These are phyloP conservation scores for Proisotoma minuta DNA, from an alignment of 2,888 invertebrate species.

Conservation along the genomic window DNA sequence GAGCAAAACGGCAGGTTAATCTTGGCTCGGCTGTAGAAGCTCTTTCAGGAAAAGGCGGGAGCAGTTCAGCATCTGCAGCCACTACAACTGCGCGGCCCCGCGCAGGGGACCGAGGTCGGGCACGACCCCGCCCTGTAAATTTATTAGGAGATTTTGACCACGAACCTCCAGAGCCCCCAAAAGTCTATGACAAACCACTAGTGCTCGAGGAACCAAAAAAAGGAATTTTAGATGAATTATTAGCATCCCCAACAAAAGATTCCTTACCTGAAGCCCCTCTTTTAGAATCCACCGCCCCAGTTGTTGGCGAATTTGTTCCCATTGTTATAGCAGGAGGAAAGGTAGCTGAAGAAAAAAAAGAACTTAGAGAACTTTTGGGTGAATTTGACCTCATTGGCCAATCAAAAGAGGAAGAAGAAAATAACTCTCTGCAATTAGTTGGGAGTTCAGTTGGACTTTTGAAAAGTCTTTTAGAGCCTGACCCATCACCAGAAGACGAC, in stretches of 20 bases:
- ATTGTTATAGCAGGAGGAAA: background rate
- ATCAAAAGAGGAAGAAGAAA: background rate
- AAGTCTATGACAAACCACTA: slow-evolving; percentile 18
- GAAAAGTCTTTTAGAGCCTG: slow-evolving; percentile 16
- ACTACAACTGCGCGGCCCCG: slow-evolving; percentile 50
- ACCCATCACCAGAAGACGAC: slow-evolving; percentile 52
- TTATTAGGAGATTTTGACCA: slow-evolving; percentile 46
- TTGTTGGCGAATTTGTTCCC: background rate
- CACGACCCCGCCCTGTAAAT: slow-evolving; percentile 46
- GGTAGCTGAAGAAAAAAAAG: slow-evolving; percentile 2
- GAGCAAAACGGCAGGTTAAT: slow-evolving; percentile 62
- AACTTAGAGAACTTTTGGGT: slow-evolving; percentile 36
- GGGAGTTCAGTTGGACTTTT: background rate
- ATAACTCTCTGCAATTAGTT: background rate
- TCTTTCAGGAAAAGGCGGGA: slow-evolving; percentile 74
- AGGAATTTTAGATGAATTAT: slow-evolving; percentile 34
- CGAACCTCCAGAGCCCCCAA: slow-evolving; percentile 53
- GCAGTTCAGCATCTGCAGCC: slow-evolving; percentile 61
- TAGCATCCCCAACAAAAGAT: slow-evolving; percentile 29
- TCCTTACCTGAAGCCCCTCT: slow-evolving; percentile 1
- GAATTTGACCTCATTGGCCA: slow-evolving; percentile 44
- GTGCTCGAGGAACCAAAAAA: slow-evolving; percentile 10
- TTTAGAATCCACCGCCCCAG: background rate
- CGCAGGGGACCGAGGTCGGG: slow-evolving; percentile 50
- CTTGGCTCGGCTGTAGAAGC: slow-evolving; percentile 82